These are phyloP conservation scores for Carduelis carduelis DNA, from an alignment of 2,797 vertebrate genomes.

Conservation along the genomic window DNA sequence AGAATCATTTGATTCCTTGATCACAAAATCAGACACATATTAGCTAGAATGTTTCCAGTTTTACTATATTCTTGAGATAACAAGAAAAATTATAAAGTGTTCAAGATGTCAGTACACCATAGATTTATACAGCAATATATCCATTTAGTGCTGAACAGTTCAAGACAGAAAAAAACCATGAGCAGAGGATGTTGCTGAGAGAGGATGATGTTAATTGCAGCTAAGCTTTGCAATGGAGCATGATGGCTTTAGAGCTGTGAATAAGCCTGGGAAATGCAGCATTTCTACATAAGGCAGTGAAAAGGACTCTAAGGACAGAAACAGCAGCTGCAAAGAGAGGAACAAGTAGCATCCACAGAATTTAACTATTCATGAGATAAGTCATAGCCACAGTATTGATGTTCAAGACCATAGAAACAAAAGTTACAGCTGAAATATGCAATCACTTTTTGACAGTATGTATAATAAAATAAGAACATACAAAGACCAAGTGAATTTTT, in stretches of 20 bases:
- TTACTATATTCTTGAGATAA: background rate
- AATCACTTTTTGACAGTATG: background rate
- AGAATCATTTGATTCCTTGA: background rate
- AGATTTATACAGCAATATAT: background rate
- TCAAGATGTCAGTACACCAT: background rate
- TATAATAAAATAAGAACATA: background rate
- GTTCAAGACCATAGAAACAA: background rate
- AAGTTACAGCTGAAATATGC: background rate
- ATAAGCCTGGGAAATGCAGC: slow-evolving; percentile 23
- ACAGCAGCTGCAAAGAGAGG: slow-evolving; percentile 33
- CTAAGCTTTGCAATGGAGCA: slow-evolving; percentile 7
- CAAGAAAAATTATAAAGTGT: background rate
- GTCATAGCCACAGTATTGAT: background rate
- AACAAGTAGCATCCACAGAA: slow-evolving; percentile 1
- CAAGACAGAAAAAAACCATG: background rate
- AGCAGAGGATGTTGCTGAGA: slow-evolving; percentile 25
- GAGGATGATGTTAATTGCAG: slow-evolving; percentile 40
- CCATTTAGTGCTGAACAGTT: background rate
- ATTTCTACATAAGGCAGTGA: slow-evolving; percentile 1
- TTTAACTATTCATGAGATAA: background rate
- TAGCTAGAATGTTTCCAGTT: background rate
- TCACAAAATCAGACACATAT: background rate
- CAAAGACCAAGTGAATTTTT: background rate
- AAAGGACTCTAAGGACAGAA: slow-evolving; percentile 28
- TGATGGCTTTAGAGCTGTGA: slow-evolving; percentile 40